Conservation (phyloP, 2,797 vertebrate species). For the Cyclopterus lumpus region DNA sequence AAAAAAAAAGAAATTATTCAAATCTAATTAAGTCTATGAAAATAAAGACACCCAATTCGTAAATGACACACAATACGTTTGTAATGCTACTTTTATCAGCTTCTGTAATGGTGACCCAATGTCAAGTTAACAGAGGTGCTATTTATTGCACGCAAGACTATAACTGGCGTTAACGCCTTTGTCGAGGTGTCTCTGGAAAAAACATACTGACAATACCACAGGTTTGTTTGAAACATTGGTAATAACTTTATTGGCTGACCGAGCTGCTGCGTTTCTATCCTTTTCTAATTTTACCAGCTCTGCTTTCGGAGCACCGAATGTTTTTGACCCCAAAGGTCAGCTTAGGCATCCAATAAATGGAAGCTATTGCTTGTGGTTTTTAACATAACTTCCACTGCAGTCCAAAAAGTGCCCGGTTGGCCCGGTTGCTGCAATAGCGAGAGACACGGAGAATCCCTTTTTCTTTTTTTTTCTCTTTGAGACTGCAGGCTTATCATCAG, state of each 20-base stretch:
- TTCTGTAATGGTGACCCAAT: slow-evolving; percentile 13
- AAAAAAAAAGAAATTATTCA: neutral
- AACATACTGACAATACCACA: neutral
- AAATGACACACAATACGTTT: neutral
- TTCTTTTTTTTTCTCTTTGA: slow-evolving; percentile 27
- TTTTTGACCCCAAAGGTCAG: slow-evolving; percentile 40
- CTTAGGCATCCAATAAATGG: slow-evolving; percentile 20
- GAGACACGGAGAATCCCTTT: slow-evolving; percentile 26
- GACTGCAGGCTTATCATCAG: slow-evolving; percentile 57
- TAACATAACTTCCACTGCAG: neutral
- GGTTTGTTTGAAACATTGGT: slow-evolving; percentile 6
- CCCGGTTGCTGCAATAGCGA: slow-evolving; percentile 13
- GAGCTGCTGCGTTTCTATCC: slow-evolving; percentile 31
- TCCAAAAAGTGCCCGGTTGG: neutral
- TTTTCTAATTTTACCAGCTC: slow-evolving; percentile 48
- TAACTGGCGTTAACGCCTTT: slow-evolving; percentile 4
- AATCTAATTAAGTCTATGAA: slow-evolving; percentile 8
- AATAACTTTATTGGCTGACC: slow-evolving; percentile 33
- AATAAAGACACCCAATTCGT: slow-evolving; percentile 9
- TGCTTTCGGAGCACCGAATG: slow-evolving; percentile 16
- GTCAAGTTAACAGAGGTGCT: neutral
- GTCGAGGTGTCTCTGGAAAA: slow-evolving; percentile 5
- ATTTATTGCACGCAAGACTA: neutral
- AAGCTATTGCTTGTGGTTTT: slow-evolving; percentile 34
- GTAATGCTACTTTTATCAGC: slow-evolving; percentile 4